Conservation (phyloP, 2,113 vertebrate genomes). For the Nesospiza acunhae region DNA sequence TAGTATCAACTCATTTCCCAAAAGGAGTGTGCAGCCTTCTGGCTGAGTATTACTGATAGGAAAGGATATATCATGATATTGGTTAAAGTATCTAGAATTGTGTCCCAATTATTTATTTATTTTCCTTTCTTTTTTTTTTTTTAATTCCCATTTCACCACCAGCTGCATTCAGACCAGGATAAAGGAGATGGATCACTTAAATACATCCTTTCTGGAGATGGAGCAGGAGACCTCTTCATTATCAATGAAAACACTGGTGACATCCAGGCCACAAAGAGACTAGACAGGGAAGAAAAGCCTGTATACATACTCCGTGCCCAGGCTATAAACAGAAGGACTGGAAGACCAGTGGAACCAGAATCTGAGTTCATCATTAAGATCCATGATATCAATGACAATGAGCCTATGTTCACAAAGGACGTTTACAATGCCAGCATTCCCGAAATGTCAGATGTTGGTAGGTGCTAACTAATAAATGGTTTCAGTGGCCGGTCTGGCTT, state of each 20-base stretch:
- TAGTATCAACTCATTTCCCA: not conserved
- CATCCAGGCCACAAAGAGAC: conserved; percentile 93
- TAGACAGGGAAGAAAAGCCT: conserved; percentile 94
- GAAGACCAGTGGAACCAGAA: conserved; percentile 89
- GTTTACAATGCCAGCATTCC: conserved; percentile 87
- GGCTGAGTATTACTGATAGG: not conserved
- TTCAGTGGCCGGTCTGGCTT: not conserved
- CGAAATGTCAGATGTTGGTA: conserved; percentile 94
- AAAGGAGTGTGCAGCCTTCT: not conserved
- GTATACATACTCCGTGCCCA: conserved; percentile 91
- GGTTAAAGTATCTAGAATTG: not conserved
- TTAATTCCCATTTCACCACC: conserved; percentile 59
- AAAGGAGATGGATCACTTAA: conserved; percentile 89
- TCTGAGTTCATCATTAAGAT: conserved; percentile 98
- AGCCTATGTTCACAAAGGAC: conserved; percentile 91
- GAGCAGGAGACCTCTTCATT: conserved; percentile 92
- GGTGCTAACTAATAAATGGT: conserved; percentile 51
- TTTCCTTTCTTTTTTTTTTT: conserved; percentile 18
- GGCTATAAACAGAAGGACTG: conserved; percentile 88
- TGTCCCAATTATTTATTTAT: not conserved
- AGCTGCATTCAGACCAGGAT: conserved; percentile 96
- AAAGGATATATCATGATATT: not conserved
- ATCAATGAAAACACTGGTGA: conserved; percentile 97
- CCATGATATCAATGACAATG: conserved; percentile 98
- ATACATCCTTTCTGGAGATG: conserved; percentile 94